Evolutionary conservation across 2,797 vertebrate species (phyloP).

Genomic region (Glyptemys insculpta): DNA sequence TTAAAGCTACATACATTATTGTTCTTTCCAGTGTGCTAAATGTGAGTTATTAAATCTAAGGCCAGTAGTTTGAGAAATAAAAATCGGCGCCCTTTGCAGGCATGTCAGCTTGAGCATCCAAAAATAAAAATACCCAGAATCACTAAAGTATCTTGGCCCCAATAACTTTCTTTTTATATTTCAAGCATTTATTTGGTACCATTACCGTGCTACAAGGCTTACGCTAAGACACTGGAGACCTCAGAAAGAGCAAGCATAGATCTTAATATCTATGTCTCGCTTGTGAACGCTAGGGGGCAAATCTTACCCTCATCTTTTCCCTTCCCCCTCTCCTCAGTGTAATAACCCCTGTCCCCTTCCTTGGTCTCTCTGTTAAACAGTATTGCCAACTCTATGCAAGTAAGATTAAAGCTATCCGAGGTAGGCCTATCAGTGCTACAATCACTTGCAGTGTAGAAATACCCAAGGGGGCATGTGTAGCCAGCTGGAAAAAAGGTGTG

Average conservation of each 20-base stretch:
- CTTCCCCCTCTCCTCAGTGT: background rate
- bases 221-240: background rate
- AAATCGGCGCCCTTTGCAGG: background rate
- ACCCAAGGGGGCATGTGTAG: background rate
- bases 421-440: background rate
- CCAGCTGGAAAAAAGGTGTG: background rate
- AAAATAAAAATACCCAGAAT: background rate
- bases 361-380: background rate
- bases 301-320: background rate
- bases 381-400: background rate
- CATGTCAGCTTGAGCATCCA: background rate
- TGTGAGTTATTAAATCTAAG: background rate
- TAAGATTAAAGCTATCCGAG: background rate
- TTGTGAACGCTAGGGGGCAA: background rate
- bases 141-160: background rate
- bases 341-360: background rate
- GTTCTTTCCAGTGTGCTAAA: background rate
- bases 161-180: background rate
- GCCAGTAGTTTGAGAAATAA: background rate
- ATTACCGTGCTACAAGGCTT: background rate
- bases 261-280: background rate
- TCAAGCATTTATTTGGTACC: background rate
- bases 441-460: background rate
- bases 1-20: background rate
- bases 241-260: background rate